These are phyloP conservation scores for Scaptomyza montana DNA, from an alignment of 1,140 invertebrate genomes.

Conservation along the genomic window DNA sequence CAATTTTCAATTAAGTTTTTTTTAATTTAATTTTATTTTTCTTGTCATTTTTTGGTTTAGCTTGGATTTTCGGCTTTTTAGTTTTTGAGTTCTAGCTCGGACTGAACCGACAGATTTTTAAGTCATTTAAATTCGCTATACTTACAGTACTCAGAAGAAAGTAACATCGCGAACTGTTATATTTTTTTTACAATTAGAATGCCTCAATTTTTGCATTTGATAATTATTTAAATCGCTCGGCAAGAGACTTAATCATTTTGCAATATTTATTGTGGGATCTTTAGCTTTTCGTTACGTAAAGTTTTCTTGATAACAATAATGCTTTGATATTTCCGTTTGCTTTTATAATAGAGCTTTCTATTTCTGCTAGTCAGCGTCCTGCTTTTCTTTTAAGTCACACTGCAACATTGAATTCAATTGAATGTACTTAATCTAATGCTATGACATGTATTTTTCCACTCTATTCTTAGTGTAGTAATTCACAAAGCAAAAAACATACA, in stretches of 20 bases:
- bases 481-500: constrained; percentile 33
- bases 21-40: constrained; percentile 33
- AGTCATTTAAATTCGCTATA: background rate
- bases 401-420: constrained; percentile 41
- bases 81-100: constrained; percentile 3
- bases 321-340: constrained; percentile 50
- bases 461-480: constrained; percentile 31
- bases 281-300: constrained; percentile 20
- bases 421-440: constrained; percentile 54
- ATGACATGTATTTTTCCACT: constrained; percentile 69
- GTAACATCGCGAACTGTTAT: constrained; percentile 35
- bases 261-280: constrained; percentile 15
- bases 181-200: constrained; percentile 45
- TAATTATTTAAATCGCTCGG: constrained; percentile 23
- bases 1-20: constrained; percentile 34
- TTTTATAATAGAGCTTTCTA: constrained; percentile 16
- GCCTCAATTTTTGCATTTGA: constrained; percentile 42
- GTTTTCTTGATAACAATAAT: constrained; percentile 53
- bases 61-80: constrained; percentile 10
- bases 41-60: constrained; percentile 14
- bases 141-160: constrained; percentile 15
- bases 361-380: constrained; percentile 16
- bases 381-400: constrained; percentile 37
- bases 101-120: background rate
- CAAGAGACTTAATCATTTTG: background rate